These are phyloP conservation scores for Cylas formicarius DNA, from an alignment of 1,140 invertebrate species.

Conservation along the genomic window DNA sequence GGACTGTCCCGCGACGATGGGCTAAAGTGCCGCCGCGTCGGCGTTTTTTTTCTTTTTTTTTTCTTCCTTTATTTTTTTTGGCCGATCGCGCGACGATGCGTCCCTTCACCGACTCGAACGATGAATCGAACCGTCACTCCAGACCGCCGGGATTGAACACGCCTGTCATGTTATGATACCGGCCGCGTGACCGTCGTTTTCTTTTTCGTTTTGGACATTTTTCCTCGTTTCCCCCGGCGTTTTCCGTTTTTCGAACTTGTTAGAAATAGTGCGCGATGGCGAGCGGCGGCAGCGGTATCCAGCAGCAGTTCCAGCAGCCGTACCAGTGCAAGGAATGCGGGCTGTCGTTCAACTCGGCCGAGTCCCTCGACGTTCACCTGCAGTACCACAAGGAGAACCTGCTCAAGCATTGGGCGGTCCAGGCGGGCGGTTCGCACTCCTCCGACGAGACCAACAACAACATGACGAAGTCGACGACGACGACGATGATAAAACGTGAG, in stretches of 20 bases:
- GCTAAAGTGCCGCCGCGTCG: conserved; percentile 6
- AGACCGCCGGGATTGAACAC: conserved; percentile 14
- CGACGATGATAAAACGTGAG: conserved; percentile 44
- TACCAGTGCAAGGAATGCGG: conserved; percentile 67
- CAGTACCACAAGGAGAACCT: conserved; percentile 72
- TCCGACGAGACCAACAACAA: conserved; percentile 59
- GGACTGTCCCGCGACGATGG: conserved; percentile 9
- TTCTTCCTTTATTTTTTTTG: conserved; percentile 12
- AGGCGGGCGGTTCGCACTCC: conserved; percentile 37
- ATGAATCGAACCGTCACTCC: not conserved
- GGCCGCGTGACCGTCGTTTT: conserved; percentile 20
- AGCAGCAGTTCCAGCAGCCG: conserved; percentile 41
- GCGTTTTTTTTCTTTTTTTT: conserved; percentile 17
- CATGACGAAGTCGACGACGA: conserved; percentile 50
- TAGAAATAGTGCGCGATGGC: conserved; percentile 33
- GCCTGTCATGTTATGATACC: conserved; percentile 26
- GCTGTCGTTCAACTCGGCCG: conserved; percentile 62
- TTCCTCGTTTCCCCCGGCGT: no score
- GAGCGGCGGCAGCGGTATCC: conserved; percentile 40
- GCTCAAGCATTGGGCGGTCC: conserved; percentile 66
- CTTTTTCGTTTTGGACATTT: conserved; percentile 15
- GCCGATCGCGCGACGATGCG: not conserved
- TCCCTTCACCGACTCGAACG: conserved; percentile 3
- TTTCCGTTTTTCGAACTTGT: no score
- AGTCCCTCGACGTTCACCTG: conserved; percentile 69